Percentiles rank a stretch among this genome's conserved stretches.
These are phyloP conservation scores for Incurvaria masculella DNA, from an alignment of 2,888 invertebrate genomes.

Conservation along the genomic window DNA sequence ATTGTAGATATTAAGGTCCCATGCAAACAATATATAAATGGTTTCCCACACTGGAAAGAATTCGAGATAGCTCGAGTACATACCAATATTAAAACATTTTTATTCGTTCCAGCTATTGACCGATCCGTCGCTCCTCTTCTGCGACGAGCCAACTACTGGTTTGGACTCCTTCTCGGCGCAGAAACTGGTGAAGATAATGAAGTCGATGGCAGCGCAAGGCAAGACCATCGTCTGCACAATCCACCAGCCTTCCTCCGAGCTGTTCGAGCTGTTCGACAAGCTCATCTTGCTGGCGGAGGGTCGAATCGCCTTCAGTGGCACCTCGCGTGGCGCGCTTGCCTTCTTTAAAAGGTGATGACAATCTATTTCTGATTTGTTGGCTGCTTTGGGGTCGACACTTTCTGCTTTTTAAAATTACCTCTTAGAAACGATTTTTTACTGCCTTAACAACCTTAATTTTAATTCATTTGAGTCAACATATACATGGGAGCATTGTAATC, in stretches of 20 bases:
- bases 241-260: conserved; percentile 89
- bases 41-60: no score
- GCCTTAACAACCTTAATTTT: no score
- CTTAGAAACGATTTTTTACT: no score
- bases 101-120: conserved; percentile 64
- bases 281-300: conserved; percentile 84
- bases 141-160: conserved; percentile 96
- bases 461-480: no score
- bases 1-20: no score
- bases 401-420: no score
- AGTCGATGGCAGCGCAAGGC: conserved; percentile 67
- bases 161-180: conserved; percentile 90
- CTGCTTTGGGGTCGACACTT: no score
- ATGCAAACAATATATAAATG: no score
- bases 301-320: conserved; percentile 79
- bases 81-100: no score
- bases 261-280: conserved; percentile 78
- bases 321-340: conserved; percentile 42
- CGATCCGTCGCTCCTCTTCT: conserved; percentile 88
- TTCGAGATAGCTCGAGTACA: no score
- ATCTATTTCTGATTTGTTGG: no score
- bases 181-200: conserved; percentile 71
- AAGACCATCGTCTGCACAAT: conserved; percentile 91
- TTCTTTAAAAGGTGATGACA: conserved; percentile 66
- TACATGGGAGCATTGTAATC: no score